Evolutionary conservation across 2,888 invertebrate genomes (phyloP).

Genomic region (Drosophila infuscata): DNA sequence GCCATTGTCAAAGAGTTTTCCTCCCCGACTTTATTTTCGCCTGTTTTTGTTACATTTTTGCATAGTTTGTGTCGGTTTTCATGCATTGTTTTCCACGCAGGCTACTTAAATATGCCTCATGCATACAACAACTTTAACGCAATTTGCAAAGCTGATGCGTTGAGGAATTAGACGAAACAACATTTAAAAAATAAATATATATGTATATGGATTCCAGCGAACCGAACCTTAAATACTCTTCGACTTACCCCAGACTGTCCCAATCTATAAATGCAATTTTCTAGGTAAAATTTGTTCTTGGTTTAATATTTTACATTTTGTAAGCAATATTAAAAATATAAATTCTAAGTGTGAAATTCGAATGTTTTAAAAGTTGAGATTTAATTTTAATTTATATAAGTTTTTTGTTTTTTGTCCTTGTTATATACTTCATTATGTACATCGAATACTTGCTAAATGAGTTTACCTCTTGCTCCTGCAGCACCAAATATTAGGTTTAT

Average conservation of each 20-base stretch:
- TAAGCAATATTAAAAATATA: too few species aligned
- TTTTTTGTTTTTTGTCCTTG: not conserved
- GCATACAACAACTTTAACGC: conserved; percentile 39
- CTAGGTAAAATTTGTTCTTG: not conserved
- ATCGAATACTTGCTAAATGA: not conserved
- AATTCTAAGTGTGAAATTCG: not conserved
- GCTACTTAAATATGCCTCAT: conserved; percentile 46
- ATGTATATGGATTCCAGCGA: conserved; percentile 8
- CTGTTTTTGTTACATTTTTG: conserved; percentile 73
- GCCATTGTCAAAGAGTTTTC: conserved; percentile 48
- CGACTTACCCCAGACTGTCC: not conserved
- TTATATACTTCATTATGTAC: not conserved
- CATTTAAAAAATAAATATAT: not conserved
- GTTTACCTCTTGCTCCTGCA: rapidly evolving
- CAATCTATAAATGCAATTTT: not conserved
- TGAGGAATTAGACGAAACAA: conserved; percentile 28
- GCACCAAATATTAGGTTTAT: not conserved
- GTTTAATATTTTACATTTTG: too few species aligned
- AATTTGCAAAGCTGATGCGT: conserved; percentile 49
- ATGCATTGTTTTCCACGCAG: conserved; percentile 14
- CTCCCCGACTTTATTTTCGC: conserved; percentile 17
- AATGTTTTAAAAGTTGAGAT: not conserved
- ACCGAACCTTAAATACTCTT: not conserved
- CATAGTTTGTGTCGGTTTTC: conserved; percentile 56
- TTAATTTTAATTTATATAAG: not conserved